Base-by-base conservation (phyloP, 2,888 invertebrate genomes). In the Junonia oenone region DNA sequence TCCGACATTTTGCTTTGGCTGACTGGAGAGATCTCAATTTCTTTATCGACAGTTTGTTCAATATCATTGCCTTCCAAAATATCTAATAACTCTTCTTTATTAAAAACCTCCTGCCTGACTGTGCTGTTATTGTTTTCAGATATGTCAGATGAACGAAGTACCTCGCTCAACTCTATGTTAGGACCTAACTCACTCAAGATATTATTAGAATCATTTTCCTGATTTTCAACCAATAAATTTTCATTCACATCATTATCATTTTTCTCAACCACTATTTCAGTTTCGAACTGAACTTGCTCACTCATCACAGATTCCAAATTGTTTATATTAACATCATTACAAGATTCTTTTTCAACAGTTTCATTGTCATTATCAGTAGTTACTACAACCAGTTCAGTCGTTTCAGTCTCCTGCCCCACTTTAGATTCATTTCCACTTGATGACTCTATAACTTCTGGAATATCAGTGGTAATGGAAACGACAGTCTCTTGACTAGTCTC, bases 71-170 rank as follows among this genome's bases (percentile, higher is more conserved):
- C 90, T 68, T 90, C 81, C 55, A 90, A 72, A 58, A 90, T 90
- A 62, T 89, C 87, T 46, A 90, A 65, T 19, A 90, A 63, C 62
- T 90, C 89, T 62, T 90, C 89, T 64, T 90, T 90, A 63, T 90
- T 90, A 59, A 90, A 87, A 11, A 90, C 81, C 68, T 88, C 86
- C 61, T 86, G 80, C 55, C 76, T 73, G 2, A 64, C 63, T 37
- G 72, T 51, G 67, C 79, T 73, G 57, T 86, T 86, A 63, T 88
- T 88, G 62, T 86, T 75, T 50, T 80, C 81, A 55, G 76, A 61
- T 14, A 78, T 67, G 70, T 84, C 80, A 11, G 87, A 82, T 26
- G 84, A 78, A 13, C 79, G 72, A 52, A 90, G 63, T 4, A 77
- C 86, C 62, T 89, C 89, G 75, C 81, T 86, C 17, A 89, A 67